phyloP scores from a whole-genome alignment of 2,888 invertebrate genomes.

The Notocelia uddmanniana region DNA sequence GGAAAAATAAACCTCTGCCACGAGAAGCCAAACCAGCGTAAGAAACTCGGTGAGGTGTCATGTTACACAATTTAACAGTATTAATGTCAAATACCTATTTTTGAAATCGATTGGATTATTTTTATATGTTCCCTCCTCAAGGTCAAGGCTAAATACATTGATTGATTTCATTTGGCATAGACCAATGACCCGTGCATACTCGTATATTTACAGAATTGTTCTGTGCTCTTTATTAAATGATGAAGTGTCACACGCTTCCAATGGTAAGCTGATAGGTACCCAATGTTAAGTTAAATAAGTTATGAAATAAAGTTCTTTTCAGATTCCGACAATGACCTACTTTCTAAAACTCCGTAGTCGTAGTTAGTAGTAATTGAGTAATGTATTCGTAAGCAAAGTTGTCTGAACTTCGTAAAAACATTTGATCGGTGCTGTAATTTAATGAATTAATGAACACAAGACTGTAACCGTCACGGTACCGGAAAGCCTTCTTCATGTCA shows the following conservation, averaged over 20 bases:
- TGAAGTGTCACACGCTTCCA: not conserved
- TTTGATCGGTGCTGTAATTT: conserved; percentile 29
- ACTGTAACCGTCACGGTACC: conserved; percentile 39
- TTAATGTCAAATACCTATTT: no score
- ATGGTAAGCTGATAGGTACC: not conserved
- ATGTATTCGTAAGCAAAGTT: conserved; percentile 51
- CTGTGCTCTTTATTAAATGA: not conserved
- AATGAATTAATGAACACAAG: conserved; percentile 21
- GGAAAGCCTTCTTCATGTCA: conserved; percentile 11
- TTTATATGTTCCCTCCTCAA: no score
- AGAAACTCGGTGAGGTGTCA: no score
- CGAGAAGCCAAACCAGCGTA: no score
- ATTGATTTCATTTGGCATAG: no score
- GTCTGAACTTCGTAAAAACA: conserved; percentile 52
- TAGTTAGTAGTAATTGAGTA: conserved; percentile 18
- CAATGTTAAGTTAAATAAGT: conserved; percentile 6
- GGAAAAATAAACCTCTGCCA: no score
- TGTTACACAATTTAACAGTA: no score
- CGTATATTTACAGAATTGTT: conserved; percentile 3
- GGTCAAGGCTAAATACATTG: no score
- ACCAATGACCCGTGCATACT: conserved; percentile 1
- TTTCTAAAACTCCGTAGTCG: conserved; percentile 59
- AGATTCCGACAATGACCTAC: conserved; percentile 68
- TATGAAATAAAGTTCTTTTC: conserved; percentile 22
- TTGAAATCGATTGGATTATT: no score